phyloP scores from a whole-genome alignment of 2,888 invertebrate genomes.

The Phorcus lineatus region DNA sequence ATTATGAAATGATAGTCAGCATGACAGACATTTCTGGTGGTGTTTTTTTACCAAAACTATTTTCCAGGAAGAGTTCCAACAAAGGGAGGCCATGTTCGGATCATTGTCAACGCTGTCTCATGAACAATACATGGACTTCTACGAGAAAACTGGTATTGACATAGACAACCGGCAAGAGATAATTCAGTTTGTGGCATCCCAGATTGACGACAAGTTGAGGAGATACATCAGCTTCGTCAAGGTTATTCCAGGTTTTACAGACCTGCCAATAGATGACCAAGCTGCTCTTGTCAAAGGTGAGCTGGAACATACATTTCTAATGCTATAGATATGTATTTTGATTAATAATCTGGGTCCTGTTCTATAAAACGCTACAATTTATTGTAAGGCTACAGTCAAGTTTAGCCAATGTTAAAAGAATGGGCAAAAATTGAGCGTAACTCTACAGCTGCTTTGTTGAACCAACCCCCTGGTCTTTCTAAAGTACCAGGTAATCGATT shows the following conservation, averaged over 20 bases:
- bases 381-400: no score
- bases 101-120: conserved; percentile 58
- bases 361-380: no score
- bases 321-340: no score
- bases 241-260: conserved; percentile 71
- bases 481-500: no score
- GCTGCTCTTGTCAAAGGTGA: conserved; percentile 69
- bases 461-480: no score
- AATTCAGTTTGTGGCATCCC: conserved; percentile 55
- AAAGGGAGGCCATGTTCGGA: conserved; percentile 66
- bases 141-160: conserved; percentile 70
- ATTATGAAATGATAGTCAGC: no score
- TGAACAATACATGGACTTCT: conserved; percentile 68
- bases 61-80: conserved; percentile 56
- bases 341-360: no score
- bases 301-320: conserved; percentile 25
- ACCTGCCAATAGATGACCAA: conserved; percentile 68
- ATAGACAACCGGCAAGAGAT: conserved; percentile 65
- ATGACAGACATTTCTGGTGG: no score
- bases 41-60: no score
- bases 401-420: no score
- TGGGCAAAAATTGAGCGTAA: no score
- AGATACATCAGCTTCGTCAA: conserved; percentile 70
- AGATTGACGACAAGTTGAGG: conserved; percentile 65
- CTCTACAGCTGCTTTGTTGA: no score